A percentile compares a stretch with the other conserved stretches of the same genome.
Conservation (phyloP, 2,797 vertebrate genomes). For the Rhinatrema bivittatum region DNA sequence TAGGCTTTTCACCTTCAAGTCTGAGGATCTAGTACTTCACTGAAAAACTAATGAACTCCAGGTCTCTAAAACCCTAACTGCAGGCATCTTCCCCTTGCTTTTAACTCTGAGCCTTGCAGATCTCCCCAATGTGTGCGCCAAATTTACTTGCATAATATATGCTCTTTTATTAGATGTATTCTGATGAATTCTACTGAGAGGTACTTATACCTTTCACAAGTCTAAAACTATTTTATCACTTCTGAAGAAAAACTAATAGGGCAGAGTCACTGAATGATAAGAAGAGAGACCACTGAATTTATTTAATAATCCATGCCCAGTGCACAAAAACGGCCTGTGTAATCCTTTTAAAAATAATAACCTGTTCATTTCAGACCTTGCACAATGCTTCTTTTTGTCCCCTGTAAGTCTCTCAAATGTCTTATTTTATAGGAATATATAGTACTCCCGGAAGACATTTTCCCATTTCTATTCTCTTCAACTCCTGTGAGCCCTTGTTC, state of each 20-base stretch:
- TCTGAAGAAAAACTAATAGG: constrained; percentile 41
- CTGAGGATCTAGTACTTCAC: constrained; percentile 5
- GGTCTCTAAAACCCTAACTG: constrained; percentile 13
- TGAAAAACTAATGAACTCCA: constrained; percentile 18
- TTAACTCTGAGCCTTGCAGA: constrained; percentile 13
- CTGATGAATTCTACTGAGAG: constrained; percentile 30
- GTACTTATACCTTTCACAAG: constrained; percentile 25
- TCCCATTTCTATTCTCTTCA: constrained; percentile 74
- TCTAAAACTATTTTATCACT: constrained; percentile 37
- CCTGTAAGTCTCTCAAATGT: constrained; percentile 70
- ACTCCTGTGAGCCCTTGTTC: constrained; percentile 73
- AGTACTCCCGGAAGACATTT: constrained; percentile 70
- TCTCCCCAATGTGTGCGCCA: constrained; percentile 8
- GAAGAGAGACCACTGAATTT: constrained; percentile 34
- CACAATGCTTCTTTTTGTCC: constrained; percentile 65
- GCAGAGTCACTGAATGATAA: constrained; percentile 27
- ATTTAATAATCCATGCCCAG: constrained; percentile 46
- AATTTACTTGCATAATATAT: constrained; percentile 20
- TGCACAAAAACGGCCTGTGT: constrained; percentile 43
- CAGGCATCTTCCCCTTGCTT: constrained; percentile 23
- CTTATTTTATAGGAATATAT: constrained; percentile 77
- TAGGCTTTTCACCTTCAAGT: constrained; percentile 14
- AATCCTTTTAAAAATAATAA: constrained; percentile 61
- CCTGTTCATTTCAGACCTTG: constrained; percentile 53
- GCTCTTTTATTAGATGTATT: constrained; percentile 31